Percentiles rank a stretch among this genome's conserved stretches.
Evolutionary conservation across 1,140 invertebrate species (phyloP).

Genomic region (Anoplophora glabripennis): DNA sequence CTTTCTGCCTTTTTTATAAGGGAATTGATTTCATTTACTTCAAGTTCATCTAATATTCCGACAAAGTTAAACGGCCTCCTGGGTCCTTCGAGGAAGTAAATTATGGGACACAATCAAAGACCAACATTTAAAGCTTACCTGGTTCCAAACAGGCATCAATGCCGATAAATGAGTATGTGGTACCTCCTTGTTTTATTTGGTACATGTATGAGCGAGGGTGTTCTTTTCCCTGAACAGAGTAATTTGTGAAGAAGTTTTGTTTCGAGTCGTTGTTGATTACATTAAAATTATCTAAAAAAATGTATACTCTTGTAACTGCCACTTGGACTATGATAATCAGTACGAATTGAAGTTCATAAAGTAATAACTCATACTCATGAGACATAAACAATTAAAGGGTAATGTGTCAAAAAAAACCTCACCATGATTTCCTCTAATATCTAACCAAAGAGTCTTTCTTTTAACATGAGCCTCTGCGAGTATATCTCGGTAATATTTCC

Average conservation of each 20-base stretch:
- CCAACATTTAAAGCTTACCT: constrained; percentile 42
- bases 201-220: constrained; percentile 76
- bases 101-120: neutral
- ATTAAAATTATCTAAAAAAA: constrained; percentile 83
- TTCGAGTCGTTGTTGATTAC: constrained; percentile 65
- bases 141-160: constrained; percentile 87
- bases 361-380: constrained; percentile 4
- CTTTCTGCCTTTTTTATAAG: constrained; percentile 53
- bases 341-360: too few species aligned
- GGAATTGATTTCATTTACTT: constrained; percentile 55
- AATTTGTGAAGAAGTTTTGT: constrained; percentile 77
- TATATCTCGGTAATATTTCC: constrained; percentile 75
- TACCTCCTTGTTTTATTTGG: constrained; percentile 55
- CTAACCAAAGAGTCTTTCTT: constrained; percentile 78
- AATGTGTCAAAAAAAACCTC: too few species aligned
- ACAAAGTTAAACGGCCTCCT: constrained; percentile 91
- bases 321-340: too few species aligned
- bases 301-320: too few species aligned
- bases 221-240: constrained; percentile 72
- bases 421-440: constrained; percentile 95
- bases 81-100: constrained; percentile 53
- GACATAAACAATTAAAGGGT: too few species aligned
- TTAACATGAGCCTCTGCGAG: constrained; percentile 66
- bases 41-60: constrained; percentile 66
- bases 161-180: constrained; percentile 76